These are phyloP conservation scores for Drosophila saltans DNA, from an alignment of 1,140 invertebrate genomes.

Conservation along the genomic window DNA sequence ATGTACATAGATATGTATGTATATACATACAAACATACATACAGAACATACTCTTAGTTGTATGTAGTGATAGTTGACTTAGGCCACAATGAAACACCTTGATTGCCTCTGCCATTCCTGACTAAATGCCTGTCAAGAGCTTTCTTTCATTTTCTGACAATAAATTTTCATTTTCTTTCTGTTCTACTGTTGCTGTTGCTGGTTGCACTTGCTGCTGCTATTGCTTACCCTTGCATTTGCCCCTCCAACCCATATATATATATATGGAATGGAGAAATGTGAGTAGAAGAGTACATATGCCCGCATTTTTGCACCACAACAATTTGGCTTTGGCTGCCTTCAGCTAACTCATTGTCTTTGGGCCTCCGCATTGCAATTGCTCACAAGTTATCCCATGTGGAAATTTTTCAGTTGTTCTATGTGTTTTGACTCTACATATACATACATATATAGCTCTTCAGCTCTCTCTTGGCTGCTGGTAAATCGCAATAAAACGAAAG, in stretches of 20 bases:
- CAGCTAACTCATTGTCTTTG: slow-evolving; percentile 67
- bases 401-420: slow-evolving; percentile 71
- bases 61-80: slow-evolving; percentile 40
- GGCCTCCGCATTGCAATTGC: slow-evolving; percentile 69
- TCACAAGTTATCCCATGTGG: slow-evolving; percentile 81
- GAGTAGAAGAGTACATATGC: slow-evolving; percentile 48
- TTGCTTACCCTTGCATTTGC: slow-evolving; percentile 65
- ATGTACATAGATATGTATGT: background rate
- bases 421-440: slow-evolving; percentile 29
- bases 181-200: slow-evolving; percentile 29
- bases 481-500: slow-evolving; percentile 80
- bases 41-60: background rate
- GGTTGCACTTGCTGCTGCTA: slow-evolving; percentile 48
- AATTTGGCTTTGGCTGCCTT: slow-evolving; percentile 71
- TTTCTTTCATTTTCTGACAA: slow-evolving; percentile 81
- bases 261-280: too few species aligned
- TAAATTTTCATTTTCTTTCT: slow-evolving; percentile 83
- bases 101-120: slow-evolving; percentile 38
- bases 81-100: slow-evolving; percentile 52
- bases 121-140: slow-evolving; percentile 39
- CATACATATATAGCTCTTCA: slow-evolving; percentile 14
- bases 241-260: background rate
- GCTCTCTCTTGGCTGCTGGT: slow-evolving; percentile 41
- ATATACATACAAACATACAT: background rate
- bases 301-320: slow-evolving; percentile 81